Base-by-base conservation (phyloP, 2,888 invertebrate genomes). In the Drosophila flavopinicola region DNA sequence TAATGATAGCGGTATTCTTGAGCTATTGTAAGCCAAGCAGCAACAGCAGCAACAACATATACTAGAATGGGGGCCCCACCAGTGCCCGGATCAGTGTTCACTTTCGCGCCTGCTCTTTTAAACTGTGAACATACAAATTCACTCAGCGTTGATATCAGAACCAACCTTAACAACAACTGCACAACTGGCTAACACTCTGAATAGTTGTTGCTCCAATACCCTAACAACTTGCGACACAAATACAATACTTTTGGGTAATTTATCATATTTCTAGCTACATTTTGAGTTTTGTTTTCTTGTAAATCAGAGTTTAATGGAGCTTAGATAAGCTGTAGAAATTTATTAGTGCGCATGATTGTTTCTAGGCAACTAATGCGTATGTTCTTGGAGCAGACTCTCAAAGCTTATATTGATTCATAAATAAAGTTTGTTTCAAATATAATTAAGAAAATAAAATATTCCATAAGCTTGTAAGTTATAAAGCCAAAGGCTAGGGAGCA, bases 1-100 rank as follows among this genome's bases (percentile, higher is more conserved):
- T 88, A 89, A 88, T 87, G 89, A 89, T 89, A 88, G 89, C 89
- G 89, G 89, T 89, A 89, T 89, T 89, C 89, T 89, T 89, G 87
- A 89, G 88, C 89, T 88, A 87, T 84, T 78, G 82, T 84, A 79
- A 78, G 64, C 63, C 78, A 71, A 52, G 42, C 66, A 71, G 75
- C 67, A 53, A 56, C 59, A 48, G 41, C 57, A 47, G 48, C 49
- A 20, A 20, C 20, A 25, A 71, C 78, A 66, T 66, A 56, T 64
- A 32, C 44, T 53, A 52, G 42, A 48, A 56, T 17, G 33, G 39
- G 13, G 23, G 27, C 29, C 53, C 32, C 11, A 42, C 44, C 42
- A 41, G 24, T 38, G 51, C 48, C 59, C 56, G 51, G 72, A 44
- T 56, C 67, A 70, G 75, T 74, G 88, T 83, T 85, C 85, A 85